Evolutionary conservation across 2,113 vertebrate species (phyloP).

Genomic region (Labrus mixtus): DNA sequence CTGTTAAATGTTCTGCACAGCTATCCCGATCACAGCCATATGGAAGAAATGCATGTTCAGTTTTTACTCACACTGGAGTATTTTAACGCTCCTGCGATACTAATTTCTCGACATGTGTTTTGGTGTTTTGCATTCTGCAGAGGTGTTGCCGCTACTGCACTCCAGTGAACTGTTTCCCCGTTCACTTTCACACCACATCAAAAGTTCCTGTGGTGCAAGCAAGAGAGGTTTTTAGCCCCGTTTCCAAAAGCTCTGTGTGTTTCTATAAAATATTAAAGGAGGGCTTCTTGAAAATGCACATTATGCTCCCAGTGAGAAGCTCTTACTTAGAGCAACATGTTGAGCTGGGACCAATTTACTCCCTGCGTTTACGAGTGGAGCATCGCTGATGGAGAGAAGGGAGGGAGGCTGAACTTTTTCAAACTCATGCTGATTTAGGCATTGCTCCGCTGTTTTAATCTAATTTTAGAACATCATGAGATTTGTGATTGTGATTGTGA

Average conservation of each 20-base stretch:
- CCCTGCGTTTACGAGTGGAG: slow-evolving; percentile 25
- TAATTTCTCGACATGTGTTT: slow-evolving; percentile 27
- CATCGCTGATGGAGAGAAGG: neutral
- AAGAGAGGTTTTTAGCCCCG: slow-evolving; percentile 34
- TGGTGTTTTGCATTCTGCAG: neutral
- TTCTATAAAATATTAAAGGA: slow-evolving; percentile 64
- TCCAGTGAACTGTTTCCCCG: slow-evolving; percentile 28
- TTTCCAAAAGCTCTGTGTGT: slow-evolving; percentile 36
- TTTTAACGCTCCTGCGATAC: slow-evolving; percentile 4
- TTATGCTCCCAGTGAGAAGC: slow-evolving; percentile 29
- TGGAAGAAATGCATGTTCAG: neutral
- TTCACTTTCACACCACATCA: slow-evolving; percentile 34
- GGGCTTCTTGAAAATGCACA: slow-evolving; percentile 31
- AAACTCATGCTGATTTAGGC: neutral
- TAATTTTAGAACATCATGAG: neutral
- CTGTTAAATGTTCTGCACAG: neutral
- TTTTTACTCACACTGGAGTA: slow-evolving; percentile 15
- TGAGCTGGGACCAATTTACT: slow-evolving; percentile 2
- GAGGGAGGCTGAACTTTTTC: neutral
- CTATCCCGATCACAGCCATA: neutral
- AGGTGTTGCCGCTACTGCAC: neutral
- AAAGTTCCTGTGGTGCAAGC: slow-evolving; percentile 41
- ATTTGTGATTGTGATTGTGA: neutral
- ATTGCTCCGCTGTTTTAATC: slow-evolving; percentile 3
- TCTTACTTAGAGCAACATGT: slow-evolving; percentile 10